These are phyloP conservation scores for Invenusta paracnida DNA, from an alignment of 2,888 invertebrate species.

Conservation along the genomic window DNA sequence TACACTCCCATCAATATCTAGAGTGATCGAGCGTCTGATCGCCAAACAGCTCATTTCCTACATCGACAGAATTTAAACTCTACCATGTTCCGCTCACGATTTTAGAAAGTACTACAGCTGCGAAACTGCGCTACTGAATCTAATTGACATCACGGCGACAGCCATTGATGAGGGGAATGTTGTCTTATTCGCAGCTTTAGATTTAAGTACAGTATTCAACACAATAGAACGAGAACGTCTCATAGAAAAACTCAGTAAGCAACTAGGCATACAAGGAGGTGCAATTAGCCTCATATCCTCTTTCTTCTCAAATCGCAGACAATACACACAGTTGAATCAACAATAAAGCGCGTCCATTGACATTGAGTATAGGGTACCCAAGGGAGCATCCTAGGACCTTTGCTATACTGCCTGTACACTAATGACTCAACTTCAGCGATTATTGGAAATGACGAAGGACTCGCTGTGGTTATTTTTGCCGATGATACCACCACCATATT, in stretches of 20 bases:
- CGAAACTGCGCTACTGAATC: background rate
- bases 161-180: conserved; percentile 13
- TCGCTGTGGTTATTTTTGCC: background rate
- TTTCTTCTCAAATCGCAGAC: conserved; percentile 11
- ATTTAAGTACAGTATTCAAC: background rate
- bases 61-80: background rate
- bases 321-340: background rate
- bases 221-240: background rate
- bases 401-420: conserved; percentile 22
- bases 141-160: conserved; percentile 8
- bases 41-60: background rate
- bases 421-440: conserved; percentile 10
- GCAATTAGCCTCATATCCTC: background rate
- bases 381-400: background rate
- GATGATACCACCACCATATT: background rate
- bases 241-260: background rate
- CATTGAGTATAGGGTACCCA: background rate
- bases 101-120: conserved; percentile 4
- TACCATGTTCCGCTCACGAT: background rate
- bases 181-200: background rate
- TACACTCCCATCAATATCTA: background rate
- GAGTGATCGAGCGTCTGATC: background rate
- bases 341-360: background rate
- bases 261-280: background rate
- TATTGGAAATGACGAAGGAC: conserved; percentile 23